Percentiles rank a stretch among this genome's conserved stretches.
Conservation (phyloP, 2,888 invertebrate genomes). For the Megastigmus dorsalis region DNA sequence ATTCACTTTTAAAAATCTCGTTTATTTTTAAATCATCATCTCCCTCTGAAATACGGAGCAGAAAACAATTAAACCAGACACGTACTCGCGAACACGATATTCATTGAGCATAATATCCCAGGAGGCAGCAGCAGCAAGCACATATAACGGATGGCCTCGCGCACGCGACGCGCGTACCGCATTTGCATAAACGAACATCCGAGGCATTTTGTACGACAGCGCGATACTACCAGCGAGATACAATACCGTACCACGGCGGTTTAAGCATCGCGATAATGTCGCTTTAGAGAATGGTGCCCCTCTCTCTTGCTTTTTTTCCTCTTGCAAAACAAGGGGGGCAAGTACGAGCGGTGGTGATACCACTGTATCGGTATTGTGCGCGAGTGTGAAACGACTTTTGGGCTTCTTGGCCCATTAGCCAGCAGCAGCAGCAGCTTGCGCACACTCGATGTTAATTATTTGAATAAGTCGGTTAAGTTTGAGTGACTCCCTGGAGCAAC, state of each 20-base stretch:
- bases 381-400: slow-evolving; percentile 28
- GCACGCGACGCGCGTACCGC: slow-evolving; percentile 11
- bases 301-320: background rate
- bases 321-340: background rate
- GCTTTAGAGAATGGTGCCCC: slow-evolving; percentile 10
- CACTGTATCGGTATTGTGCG: background rate
- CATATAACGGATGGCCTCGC: background rate
- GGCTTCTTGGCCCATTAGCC: slow-evolving; percentile 9
- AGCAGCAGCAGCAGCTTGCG: slow-evolving; percentile 5
- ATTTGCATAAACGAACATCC: slow-evolving; percentile 29
- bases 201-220: background rate
- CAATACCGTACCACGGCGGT: slow-evolving; percentile 7
- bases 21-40: too few relatives aligned
- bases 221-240: slow-evolving; percentile 7
- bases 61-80: too few relatives aligned
- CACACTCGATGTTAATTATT: background rate
- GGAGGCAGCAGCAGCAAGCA: too few relatives aligned
- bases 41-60: too few relatives aligned
- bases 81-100: too few relatives aligned
- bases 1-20: too few relatives aligned
- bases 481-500: background rate
- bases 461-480: slow-evolving; percentile 5
- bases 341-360: background rate
- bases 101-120: too few relatives aligned
- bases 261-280: slow-evolving; percentile 20